Evolutionary conservation across 2,888 invertebrate species (phyloP), one percentile per base, ranked within the genome.

Genomic region (Drosophila meridionalis): DNA sequence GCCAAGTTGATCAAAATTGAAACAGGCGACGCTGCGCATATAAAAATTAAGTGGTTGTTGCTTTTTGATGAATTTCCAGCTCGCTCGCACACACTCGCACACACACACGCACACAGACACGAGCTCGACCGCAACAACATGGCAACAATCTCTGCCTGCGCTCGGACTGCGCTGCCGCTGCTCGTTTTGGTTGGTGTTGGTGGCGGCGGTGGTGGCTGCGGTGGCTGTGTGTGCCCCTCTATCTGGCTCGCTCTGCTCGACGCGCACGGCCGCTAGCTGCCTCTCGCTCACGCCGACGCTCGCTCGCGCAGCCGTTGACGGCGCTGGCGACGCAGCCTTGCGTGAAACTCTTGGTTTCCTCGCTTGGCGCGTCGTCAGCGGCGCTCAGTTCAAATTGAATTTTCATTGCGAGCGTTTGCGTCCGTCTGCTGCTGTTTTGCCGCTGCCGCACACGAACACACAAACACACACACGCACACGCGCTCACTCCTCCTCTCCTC

Each of bases 361-460:
- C 82, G 89, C 84, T 82, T 80, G 82, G 76, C 72, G 80, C 78
- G 77, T 74, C 75, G 76, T 83, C 83, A 80, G 81, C 76, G 78
- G 83, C 83, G 89, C 92, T 92, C 92, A 92, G 91, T 92, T 90
- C 80, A 90, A 91, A 89, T 89, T 91, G 90, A 92, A 91, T 91
- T 90, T 91, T 91, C 91, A 90, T 89, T 88, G 89, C 89, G 88
- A 88, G 85, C 90, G 89, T 75, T 82, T 87, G 75, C 88, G 91
- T 90, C 88, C 88, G 91, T 82, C 85, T 80, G 82, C 82, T 82
- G 83, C 60, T 65, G 71, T 65, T 20, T 67, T 63, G 71, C 74
- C 73, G 75, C 69, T 63, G 78, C 48, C 69, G 74, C 71, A 71
- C 66, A 60, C 60, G 45, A 38, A 65, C 56, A 43, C 28, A 30